Evolutionary conservation across 2,888 invertebrate species (phyloP).

Genomic region (Cryptops parisi): DNA sequence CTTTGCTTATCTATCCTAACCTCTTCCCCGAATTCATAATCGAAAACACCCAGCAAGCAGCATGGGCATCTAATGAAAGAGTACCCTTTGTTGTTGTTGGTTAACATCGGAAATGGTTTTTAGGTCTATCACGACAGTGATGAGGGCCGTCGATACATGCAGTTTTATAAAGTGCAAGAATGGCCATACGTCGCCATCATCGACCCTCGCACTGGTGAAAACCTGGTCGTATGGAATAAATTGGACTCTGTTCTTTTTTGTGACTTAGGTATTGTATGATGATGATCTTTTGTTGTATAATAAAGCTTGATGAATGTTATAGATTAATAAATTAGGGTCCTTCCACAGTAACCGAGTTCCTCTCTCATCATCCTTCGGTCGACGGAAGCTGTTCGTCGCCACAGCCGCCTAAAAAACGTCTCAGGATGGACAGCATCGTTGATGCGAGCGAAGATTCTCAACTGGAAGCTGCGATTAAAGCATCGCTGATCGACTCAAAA

Average conservation of each 20-base stretch:
- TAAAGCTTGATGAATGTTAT: background rate
- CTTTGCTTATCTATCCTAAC: too few species aligned
- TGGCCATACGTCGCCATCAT: constrained; percentile 50
- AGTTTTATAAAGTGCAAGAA: constrained; percentile 45
- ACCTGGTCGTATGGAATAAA: constrained; percentile 36
- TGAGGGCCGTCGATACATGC: constrained; percentile 47
- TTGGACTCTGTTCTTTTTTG: constrained; percentile 31
- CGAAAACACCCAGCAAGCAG: too few species aligned
- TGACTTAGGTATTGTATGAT: constrained; percentile 26
- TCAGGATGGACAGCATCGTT: constrained; percentile 25
- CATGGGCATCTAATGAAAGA: too few species aligned
- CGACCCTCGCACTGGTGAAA: constrained; percentile 52
- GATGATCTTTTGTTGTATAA: constrained; percentile 4
- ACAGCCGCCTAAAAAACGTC: constrained; percentile 5
- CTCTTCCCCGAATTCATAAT: too few species aligned
- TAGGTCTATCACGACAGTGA: constrained; percentile 38
- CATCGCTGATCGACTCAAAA: constrained; percentile 29
- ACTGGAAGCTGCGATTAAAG: constrained; percentile 35
- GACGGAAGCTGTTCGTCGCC: constrained; percentile 7
- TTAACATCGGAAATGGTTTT: constrained; percentile 12
- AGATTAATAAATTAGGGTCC: too few species aligned
- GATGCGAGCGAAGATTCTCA: constrained; percentile 36
- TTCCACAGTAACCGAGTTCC: constrained; percentile 16
- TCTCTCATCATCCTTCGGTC: constrained; percentile 13
- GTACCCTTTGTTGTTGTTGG: constrained; percentile 3